Evolutionary conservation across 2,113 vertebrate genomes (phyloP).

Genomic region (Lutjanus erythropterus): DNA sequence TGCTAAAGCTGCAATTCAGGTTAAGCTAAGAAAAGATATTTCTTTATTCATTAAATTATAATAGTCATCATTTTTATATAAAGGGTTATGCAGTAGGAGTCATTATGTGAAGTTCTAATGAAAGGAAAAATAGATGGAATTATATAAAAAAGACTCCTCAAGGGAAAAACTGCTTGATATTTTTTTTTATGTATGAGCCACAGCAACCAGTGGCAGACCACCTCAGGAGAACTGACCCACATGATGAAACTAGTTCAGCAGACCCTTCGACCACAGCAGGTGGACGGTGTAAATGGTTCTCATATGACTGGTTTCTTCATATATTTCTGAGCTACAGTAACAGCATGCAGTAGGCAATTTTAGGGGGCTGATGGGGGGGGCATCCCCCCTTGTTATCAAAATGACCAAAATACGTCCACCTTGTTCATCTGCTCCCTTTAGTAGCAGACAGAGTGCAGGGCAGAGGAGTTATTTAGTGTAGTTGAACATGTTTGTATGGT

Average conservation of each 20-base stretch:
- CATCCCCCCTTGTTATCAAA: no score
- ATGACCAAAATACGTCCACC: no score
- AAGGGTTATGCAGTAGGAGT: not conserved
- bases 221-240: not conserved
- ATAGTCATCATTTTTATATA: not conserved
- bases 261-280: not conserved
- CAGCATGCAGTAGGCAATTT: not conserved
- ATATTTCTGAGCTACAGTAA: not conserved
- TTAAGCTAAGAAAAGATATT: slow-evolving; percentile 16
- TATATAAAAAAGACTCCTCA: not conserved
- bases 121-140: not conserved
- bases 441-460: no score
- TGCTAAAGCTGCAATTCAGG: slow-evolving; percentile 27
- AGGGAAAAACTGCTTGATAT: no score
- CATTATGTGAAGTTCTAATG: not conserved
- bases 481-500: no score
- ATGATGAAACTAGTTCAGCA: not conserved
- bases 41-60: slow-evolving; percentile 8
- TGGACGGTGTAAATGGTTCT: not conserved
- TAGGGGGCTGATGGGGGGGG: no score
- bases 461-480: no score
- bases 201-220: not conserved
- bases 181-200: not conserved
- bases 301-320: not conserved
- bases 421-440: no score